Base-by-base conservation (phyloP, 2,113 vertebrate species). In the Telmatochromis sp. region DNA sequence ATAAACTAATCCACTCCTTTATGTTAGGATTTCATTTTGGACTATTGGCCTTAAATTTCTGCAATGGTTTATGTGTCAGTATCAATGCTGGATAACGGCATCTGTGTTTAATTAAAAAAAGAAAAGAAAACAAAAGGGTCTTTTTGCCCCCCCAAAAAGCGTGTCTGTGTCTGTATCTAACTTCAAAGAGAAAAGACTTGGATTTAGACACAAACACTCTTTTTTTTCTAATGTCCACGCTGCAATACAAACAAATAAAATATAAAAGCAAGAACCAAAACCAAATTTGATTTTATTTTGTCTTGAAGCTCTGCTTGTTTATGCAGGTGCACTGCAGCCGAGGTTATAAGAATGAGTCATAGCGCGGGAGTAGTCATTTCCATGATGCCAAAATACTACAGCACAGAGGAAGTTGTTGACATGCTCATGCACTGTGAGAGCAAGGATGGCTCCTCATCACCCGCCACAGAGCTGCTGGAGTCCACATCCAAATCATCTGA, bases 101-200 rank as follows among this genome's bases (percentile, higher is more conserved):
- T 28, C 3, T 26, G 54, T 57, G 3, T 57, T 28, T 57, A 15
- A 26, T 55, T 4, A 1, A 12, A 54, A 54, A 11, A 11, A 11
- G 0, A 51, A 6, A n/a, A 5, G 0, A 50, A 51, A n/a, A 19
- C 0, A 21, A 23, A 1, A 13, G 11, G 4, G 54, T 55, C 7
- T 57, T 26, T 57, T 57, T 55, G 21, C 21, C 54, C 53, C 53
- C 53, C 11, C 54, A 3, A 26, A 57, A 57, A 14, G 23, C 5
- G 9, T 53, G 50, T n/a, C 47, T 23, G 3, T 57, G 13, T 57
- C 21, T 26, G 12, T 57, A 3, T 57, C 14, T 4, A 58, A 60
- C 57, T 60, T 60, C 2, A 60, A 60, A 4, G 57, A 9, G 26
- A 58, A 28, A 9, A 58, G 7, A 58, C 55, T 58, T 28, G 55